These are phyloP conservation scores for Rapana venosa DNA, from an alignment of 2,888 invertebrate species.

Conservation along the genomic window DNA sequence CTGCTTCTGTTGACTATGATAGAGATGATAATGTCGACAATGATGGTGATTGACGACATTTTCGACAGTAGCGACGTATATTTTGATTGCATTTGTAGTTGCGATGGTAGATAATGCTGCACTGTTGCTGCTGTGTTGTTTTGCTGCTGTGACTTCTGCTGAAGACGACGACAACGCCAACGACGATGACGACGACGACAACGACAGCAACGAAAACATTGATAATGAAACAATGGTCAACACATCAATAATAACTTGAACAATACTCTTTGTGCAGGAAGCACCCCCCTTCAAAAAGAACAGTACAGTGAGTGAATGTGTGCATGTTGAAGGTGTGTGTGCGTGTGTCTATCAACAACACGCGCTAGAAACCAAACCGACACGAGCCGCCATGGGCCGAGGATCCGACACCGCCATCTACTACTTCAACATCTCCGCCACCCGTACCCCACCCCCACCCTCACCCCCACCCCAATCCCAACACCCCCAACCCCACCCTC, in stretches of 20 bases:
- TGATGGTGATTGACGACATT: no score
- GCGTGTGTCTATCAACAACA: neutral
- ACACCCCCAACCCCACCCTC: no score
- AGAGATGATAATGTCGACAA: no score
- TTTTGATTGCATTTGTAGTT: no score
- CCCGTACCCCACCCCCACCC: neutral
- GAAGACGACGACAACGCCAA: constrained; percentile 25
- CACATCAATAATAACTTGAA: no score
- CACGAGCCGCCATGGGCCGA: constrained; percentile 7
- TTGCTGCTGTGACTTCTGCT: neutral
- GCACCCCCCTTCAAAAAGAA: no score
- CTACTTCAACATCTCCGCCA: constrained; percentile 9
- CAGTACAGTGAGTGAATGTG: neutral
- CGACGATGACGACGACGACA: neutral
- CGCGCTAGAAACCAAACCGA: neutral
- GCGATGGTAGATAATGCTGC: neutral
- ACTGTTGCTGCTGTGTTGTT: neutral
- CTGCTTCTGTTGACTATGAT: no score
- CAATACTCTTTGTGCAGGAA: neutral
- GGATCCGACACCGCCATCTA: neutral
- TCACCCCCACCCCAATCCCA: no score
- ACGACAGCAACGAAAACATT: neutral
- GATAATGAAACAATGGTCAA: neutral
- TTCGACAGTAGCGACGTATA: no score
- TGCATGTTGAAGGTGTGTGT: neutral